Evolutionary conservation across 2,113 vertebrate genomes (phyloP).

Genomic region (Bagarius yarrelli): DNA sequence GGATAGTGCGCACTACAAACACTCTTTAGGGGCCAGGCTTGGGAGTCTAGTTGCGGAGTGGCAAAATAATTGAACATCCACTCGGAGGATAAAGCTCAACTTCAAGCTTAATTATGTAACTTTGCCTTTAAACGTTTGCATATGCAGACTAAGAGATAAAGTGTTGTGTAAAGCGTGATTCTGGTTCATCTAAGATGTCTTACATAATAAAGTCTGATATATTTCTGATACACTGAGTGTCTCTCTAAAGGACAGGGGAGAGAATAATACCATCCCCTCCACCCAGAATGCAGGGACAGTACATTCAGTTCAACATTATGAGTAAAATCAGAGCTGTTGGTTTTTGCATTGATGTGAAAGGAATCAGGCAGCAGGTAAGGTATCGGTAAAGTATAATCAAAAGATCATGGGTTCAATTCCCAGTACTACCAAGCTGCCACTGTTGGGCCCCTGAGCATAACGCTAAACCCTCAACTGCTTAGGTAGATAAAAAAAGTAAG

Average conservation of each 20-base stretch:
- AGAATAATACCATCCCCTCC: neutral
- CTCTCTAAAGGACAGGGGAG: neutral
- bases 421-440: too few relatives aligned
- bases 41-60: neutral
- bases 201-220: neutral
- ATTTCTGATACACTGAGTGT: neutral
- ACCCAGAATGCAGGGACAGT: neutral
- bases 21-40: neutral
- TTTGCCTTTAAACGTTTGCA: neutral
- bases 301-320: neutral
- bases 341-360: neutral
- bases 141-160: neutral
- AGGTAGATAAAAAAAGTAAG: too few relatives aligned
- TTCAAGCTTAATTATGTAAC: neutral
- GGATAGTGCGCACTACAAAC: neutral
- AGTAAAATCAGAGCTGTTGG: neutral
- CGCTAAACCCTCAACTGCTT: too few relatives aligned
- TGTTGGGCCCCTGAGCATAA: too few relatives aligned
- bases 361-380: neutral
- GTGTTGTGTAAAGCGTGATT: neutral
- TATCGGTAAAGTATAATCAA: too few relatives aligned
- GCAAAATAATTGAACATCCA: neutral
- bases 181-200: neutral
- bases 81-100: neutral
- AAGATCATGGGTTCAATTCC: too few relatives aligned